Percentiles rank a stretch among this genome's conserved stretches.
These are phyloP conservation scores for Actinopyga echinites DNA, from an alignment of 53 echinoderm and acorn worm genomes.

Conservation along the genomic window DNA sequence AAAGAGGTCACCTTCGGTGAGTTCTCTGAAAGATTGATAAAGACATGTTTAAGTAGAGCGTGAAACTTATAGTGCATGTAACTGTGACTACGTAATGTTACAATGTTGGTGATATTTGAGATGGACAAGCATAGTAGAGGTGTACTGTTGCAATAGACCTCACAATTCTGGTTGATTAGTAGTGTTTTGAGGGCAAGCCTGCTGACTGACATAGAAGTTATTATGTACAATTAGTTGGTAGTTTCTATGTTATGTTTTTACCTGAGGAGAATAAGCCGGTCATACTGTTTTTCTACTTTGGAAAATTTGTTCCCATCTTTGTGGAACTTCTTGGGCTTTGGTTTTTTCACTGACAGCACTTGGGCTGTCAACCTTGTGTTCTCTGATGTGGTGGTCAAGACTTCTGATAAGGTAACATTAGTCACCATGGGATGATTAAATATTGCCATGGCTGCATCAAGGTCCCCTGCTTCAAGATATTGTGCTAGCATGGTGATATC, in stretches of 20 bases:
- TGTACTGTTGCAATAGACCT: neutral
- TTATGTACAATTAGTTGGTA: too few species aligned
- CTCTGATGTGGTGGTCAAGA: constrained; percentile 15
- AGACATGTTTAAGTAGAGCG: neutral
- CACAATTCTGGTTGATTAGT: neutral
- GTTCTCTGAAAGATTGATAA: constrained; percentile 36
- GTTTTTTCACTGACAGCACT: constrained; percentile 26
- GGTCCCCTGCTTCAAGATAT: constrained; percentile 50
- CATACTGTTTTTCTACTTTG: constrained; percentile 44
- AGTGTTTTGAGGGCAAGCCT: too few species aligned
- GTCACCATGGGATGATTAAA: constrained; percentile 40
- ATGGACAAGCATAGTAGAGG: neutral
- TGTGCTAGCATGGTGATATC: constrained; percentile 57
- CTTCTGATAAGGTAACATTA: constrained; percentile 39
- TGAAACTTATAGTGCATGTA: neutral
- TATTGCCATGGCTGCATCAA: constrained; percentile 48
- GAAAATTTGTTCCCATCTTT: constrained; percentile 41
- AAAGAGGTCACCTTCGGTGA: neutral
- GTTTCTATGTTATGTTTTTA: too few species aligned
- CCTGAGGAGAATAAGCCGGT: constrained; percentile 50
- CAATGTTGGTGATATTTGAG: neutral
- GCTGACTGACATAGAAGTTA: too few species aligned
- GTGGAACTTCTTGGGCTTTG: constrained; percentile 37
- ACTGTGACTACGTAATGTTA: neutral
- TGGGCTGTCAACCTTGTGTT: constrained; percentile 39